These are phyloP conservation scores for Trileptium ribeirensis DNA, from an alignment of 2,888 invertebrate genomes.

Conservation along the genomic window DNA sequence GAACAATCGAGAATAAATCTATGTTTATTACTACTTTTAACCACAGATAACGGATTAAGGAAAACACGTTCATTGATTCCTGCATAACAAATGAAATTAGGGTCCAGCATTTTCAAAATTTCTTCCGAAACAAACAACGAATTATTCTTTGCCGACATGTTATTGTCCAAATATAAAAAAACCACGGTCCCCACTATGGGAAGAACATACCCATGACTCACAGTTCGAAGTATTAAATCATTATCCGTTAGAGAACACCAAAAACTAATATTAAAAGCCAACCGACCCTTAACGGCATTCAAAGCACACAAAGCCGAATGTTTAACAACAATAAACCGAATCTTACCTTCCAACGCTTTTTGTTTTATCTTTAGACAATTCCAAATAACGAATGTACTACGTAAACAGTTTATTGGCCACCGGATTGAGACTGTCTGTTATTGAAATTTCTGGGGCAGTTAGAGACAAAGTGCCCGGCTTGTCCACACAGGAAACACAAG, in stretches of 20 bases:
- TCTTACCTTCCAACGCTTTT: background rate
- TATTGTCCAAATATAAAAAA: background rate
- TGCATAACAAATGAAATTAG: too few relatives aligned
- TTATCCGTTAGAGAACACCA: background rate
- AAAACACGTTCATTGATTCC: background rate
- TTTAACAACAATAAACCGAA: background rate
- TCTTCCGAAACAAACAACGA: background rate
- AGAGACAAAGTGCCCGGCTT: background rate
- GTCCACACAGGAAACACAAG: background rate
- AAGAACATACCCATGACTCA: background rate
- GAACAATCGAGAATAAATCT: conserved; percentile 9
- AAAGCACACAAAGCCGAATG: background rate
- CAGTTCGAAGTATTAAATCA: background rate
- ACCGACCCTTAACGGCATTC: background rate
- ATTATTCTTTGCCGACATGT: background rate
- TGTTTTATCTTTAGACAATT: too few relatives aligned
- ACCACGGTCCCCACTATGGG: background rate
- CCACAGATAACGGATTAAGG: background rate
- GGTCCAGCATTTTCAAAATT: too few relatives aligned
- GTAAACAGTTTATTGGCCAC: too few relatives aligned
- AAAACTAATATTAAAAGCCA: background rate
- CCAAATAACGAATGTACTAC: too few relatives aligned
- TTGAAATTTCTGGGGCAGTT: background rate
- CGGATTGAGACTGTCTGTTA: too few relatives aligned
- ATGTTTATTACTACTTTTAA: background rate